phyloP scores from a whole-genome alignment of 1,140 invertebrate genomes.

The Drosophila navojoa region DNA sequence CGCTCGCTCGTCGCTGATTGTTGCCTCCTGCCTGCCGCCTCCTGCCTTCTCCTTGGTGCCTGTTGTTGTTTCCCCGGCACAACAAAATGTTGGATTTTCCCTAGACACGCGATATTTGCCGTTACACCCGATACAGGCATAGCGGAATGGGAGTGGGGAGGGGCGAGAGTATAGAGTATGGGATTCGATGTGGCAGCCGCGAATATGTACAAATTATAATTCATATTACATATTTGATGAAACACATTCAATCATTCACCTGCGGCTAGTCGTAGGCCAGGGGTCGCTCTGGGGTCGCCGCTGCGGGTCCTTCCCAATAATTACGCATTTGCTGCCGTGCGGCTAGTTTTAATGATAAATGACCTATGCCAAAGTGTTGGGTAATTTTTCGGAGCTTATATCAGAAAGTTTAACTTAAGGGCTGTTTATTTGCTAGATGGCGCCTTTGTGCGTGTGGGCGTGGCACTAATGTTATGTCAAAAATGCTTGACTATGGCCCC shows the following conservation, averaged over 20 bases:
- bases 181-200: constrained; percentile 4
- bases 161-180: neutral
- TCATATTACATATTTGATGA: constrained; percentile 81
- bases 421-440: constrained; percentile 63
- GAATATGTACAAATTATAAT: constrained; percentile 80
- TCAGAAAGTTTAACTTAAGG: constrained; percentile 55
- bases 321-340: constrained; percentile 70
- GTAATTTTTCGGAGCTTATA: constrained; percentile 71
- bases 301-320: constrained; percentile 51
- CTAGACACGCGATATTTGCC: constrained; percentile 68
- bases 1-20: constrained; percentile 47
- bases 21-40: constrained; percentile 18
- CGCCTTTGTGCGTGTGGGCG: constrained; percentile 34
- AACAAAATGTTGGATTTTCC: constrained; percentile 78
- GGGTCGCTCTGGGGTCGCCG: neutral
- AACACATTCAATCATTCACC: constrained; percentile 78
- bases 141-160: no score
- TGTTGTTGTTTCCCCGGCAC: constrained; percentile 30
- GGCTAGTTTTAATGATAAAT: constrained; percentile 81
- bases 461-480: constrained; percentile 72
- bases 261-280: neutral
- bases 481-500: neutral
- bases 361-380: constrained; percentile 73
- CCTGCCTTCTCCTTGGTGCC: neutral
- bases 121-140: constrained; percentile 29